phyloP scores from a whole-genome alignment of 2,113 vertebrate genomes.

The Atlantisia rogersi region DNA sequence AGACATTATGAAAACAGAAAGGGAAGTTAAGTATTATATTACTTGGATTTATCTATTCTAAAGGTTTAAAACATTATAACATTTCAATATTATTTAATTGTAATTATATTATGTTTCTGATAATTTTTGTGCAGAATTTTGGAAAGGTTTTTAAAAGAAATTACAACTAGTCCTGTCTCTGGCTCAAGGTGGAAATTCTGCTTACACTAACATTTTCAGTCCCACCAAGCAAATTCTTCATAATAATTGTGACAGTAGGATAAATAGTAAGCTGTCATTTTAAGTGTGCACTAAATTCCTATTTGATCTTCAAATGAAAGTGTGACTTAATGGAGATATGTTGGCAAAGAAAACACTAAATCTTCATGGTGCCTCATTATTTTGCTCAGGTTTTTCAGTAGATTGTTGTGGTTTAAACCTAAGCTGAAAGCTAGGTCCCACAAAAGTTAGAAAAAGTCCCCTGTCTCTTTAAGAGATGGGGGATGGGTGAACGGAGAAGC shows the following conservation, averaged over 20 bases:
- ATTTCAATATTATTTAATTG: neutral
- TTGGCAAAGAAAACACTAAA: neutral
- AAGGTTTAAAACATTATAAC: neutral
- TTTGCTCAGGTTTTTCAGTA: neutral
- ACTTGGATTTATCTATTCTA: neutral
- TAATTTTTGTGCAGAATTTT: neutral
- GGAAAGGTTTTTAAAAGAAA: neutral
- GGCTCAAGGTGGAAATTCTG: neutral
- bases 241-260: neutral
- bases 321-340: neutral
- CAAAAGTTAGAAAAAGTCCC: too few species aligned
- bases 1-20: neutral
- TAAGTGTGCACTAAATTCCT: neutral
- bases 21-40: neutral
- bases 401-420: too few species aligned
- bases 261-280: neutral
- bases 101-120: neutral
- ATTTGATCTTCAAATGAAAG: neutral
- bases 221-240: neutral
- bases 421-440: too few species aligned
- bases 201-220: neutral
- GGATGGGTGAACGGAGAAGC: too few species aligned
- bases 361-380: neutral
- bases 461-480: too few species aligned
- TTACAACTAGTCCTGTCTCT: neutral